Conservation (phyloP, 2,113 vertebrate genomes). For the Chascanopsetta lugubris region DNA sequence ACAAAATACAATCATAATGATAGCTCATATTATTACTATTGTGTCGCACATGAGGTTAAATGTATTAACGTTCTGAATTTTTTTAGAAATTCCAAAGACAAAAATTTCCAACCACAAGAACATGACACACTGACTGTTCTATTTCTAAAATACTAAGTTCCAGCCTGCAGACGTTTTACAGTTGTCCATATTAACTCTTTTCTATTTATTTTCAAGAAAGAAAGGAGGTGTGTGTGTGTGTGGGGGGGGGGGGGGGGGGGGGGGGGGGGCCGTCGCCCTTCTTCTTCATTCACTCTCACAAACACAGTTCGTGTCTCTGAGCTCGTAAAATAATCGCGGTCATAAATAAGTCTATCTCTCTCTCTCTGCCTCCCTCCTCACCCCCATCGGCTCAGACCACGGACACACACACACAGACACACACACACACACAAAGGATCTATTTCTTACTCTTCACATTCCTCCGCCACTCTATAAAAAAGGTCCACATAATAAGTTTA, state of each 20-base stretch:
- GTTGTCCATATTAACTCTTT: background rate
- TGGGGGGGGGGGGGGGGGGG: background rate
- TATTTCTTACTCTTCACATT: constrained; percentile 69
- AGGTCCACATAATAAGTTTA: constrained; percentile 27
- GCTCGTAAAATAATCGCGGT: constrained; percentile 59
- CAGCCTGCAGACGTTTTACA: background rate
- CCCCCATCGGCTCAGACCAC: constrained; percentile 54
- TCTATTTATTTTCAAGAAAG: background rate
- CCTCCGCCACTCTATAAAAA: constrained; percentile 13
- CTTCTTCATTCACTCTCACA: constrained; percentile 49
- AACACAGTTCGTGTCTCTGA: constrained; percentile 56
- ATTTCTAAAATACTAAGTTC: background rate
- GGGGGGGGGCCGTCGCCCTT: background rate
- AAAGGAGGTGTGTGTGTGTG: background rate
- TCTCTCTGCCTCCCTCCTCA: constrained; percentile 29
- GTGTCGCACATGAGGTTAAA: too few relatives aligned
- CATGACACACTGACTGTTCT: too few relatives aligned
- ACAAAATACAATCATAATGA: too few relatives aligned
- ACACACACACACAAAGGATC: constrained; percentile 67
- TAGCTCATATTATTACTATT: too few relatives aligned
- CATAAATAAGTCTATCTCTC: constrained; percentile 58
- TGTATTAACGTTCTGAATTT: too few relatives aligned
- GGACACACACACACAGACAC: constrained; percentile 67
- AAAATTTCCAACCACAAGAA: too few relatives aligned
- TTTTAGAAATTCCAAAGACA: too few relatives aligned